Percentiles rank a stretch among this genome's conserved stretches.
Conservation (phyloP, 1,140 invertebrate species). For the Scaptomyza hsui region DNA sequence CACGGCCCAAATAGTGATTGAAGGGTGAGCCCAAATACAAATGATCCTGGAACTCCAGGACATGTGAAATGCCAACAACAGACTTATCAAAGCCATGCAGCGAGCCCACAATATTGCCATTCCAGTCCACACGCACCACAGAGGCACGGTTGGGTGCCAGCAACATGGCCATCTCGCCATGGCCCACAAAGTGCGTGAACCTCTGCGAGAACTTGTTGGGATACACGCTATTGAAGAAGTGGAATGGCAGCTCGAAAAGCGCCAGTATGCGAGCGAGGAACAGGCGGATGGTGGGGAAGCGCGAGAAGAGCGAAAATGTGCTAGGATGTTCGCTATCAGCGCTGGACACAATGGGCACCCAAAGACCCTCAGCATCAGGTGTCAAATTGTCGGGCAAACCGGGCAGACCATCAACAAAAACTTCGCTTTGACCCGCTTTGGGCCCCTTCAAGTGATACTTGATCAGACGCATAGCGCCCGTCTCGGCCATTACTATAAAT, state of each 20-base stretch:
- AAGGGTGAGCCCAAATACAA: constrained; percentile 88
- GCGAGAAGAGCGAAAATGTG: constrained; percentile 84
- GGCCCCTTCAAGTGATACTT: constrained; percentile 90
- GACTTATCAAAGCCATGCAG: constrained; percentile 85
- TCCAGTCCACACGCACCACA: constrained; percentile 86
- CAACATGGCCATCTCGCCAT: constrained; percentile 73
- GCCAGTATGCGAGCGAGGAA: constrained; percentile 85
- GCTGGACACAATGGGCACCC: constrained; percentile 86
- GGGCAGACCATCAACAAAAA: constrained; percentile 90
- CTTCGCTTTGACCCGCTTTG: constrained; percentile 88
- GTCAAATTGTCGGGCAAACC: constrained; percentile 91
- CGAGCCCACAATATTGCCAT: constrained; percentile 87
- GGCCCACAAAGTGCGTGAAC: constrained; percentile 84
- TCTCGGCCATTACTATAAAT: constrained; percentile 90
- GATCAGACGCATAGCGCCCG: constrained; percentile 84
- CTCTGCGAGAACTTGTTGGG: constrained; percentile 78
- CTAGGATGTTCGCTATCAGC: constrained; percentile 85
- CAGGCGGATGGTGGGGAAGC: constrained; percentile 87
- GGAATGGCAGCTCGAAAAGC: constrained; percentile 86
- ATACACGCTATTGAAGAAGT: constrained; percentile 85
- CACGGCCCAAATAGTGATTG: constrained; percentile 87
- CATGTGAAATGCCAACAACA: constrained; percentile 85
- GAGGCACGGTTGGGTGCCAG: constrained; percentile 84
- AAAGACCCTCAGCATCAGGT: constrained; percentile 87
- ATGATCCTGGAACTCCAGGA: constrained; percentile 86